A percentile compares a stretch with the other conserved stretches of the same genome.
phyloP scores from a whole-genome alignment of 35 echinoderm and acorn worm species.

The Nesometra sesokonis region DNA sequence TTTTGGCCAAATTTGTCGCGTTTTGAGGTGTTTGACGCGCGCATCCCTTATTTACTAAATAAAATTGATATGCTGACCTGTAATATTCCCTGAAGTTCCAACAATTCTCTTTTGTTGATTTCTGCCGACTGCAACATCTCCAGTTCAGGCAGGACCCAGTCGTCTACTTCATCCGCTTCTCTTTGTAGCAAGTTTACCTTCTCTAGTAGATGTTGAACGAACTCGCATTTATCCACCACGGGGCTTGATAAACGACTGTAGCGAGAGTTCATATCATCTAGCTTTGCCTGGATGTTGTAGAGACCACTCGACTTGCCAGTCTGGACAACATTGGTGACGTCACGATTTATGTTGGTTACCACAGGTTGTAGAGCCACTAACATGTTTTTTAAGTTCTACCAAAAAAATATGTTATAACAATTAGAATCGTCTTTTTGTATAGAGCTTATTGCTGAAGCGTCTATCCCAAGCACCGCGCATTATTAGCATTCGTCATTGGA shows the following conservation, averaged over 20 bases:
- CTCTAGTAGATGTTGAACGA: conserved; percentile 68
- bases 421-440: too few species aligned
- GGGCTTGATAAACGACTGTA: conserved; percentile 41
- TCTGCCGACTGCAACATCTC: conserved; percentile 69
- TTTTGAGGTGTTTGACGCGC: too few species aligned
- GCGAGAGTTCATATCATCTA: conserved; percentile 71
- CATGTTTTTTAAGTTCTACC: not conserved
- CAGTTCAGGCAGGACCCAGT: conserved; percentile 86
- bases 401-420: too few species aligned
- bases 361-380: not conserved
- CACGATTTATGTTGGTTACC: not conserved
- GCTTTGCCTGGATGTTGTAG: conserved; percentile 41
- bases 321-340: not conserved
- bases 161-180: conserved; percentile 80
- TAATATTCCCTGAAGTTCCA: conserved; percentile 48
- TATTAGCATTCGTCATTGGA: too few species aligned
- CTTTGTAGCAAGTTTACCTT: conserved; percentile 56
- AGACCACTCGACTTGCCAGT: not conserved
- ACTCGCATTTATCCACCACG: conserved; percentile 45
- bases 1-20: too few species aligned
- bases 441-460: too few species aligned
- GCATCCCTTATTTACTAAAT: too few species aligned
- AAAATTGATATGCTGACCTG: conserved; percentile 36
- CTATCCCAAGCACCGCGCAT: too few species aligned
- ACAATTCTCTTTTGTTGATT: conserved; percentile 57